Evolutionary conservation across 2,113 vertebrate species (phyloP), one percentile per base, ranked within the genome.

Genomic region (Charina bottae): DNA sequence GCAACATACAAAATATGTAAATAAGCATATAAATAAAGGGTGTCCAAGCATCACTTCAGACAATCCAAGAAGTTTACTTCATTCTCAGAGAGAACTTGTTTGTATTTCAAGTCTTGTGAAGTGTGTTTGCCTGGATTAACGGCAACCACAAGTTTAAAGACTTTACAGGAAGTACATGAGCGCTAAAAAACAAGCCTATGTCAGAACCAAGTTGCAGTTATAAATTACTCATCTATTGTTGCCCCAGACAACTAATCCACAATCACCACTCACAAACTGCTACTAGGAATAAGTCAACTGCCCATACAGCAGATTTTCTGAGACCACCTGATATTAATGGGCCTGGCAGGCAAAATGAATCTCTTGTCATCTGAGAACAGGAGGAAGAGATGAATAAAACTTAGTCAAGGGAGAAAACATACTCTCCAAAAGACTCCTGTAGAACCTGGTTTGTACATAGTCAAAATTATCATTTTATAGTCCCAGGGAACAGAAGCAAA

Each of bases 151-250:
- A 90, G 89, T 64, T 96, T 95, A 91, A 93, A 94, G 93, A 87
- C 94, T 95, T 93, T 96, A 94, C 90, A 95, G 92, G 91, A 96
- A 97, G 94, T 89, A 96, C 95, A 95, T 84, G 68, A 96, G 94
- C 96, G 94, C 85, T 83, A 10, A 94, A 62, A 96, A 93, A 55
- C 90, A 95, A 96, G 55, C 89, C 90, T 84, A 90, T 88, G 83
- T 89, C 87, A 90, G 92, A 96, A 93, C 89, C 91, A 94, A 92
- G 85, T 90, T 89, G 90, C 88, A 87, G 94, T 95, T 95, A 93
- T 96, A 96, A 94, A 88, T 93, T 94, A 95, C 95, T 97, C 93
- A 46, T 83, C 84, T 12, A 83, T 53, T 93, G 95, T 95, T 94
- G 46, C 93, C 92, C 78, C 93, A 94, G 93, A 94, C 94, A 94